phyloP scores from a whole-genome alignment of 2,888 invertebrate species.

The Siphonodentalium dalli region DNA sequence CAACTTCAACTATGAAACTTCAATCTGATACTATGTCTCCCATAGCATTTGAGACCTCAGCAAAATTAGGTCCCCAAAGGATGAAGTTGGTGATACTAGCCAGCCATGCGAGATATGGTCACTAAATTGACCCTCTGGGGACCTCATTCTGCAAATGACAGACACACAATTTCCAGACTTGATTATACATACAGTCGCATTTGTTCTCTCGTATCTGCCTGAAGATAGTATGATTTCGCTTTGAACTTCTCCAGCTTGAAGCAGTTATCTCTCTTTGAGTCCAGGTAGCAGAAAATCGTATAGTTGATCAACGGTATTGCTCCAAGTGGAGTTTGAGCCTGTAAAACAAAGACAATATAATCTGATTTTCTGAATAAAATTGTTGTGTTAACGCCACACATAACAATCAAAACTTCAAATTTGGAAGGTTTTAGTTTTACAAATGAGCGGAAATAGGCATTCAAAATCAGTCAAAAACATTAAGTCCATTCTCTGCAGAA shows the following conservation, averaged over 20 bases:
- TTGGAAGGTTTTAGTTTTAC: neutral
- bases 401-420: neutral
- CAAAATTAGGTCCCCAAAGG: no score
- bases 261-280: slow-evolving; percentile 58
- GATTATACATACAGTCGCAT: slow-evolving; percentile 48
- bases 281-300: slow-evolving; percentile 74
- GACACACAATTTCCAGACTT: no score
- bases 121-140: no score
- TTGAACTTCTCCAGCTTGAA: slow-evolving; percentile 65
- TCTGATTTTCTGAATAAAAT: no score
- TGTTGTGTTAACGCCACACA: neutral
- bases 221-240: slow-evolving; percentile 76
- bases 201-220: slow-evolving; percentile 45
- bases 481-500: no score
- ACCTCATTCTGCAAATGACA: no score
- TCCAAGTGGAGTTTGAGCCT: slow-evolving; percentile 76
- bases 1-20: no score
- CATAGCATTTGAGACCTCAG: no score
- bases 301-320: slow-evolving; percentile 87
- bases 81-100: no score
- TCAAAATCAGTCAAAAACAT: no score
- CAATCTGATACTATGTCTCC: no score
- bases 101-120: no score
- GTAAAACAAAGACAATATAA: slow-evolving; percentile 10
- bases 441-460: neutral